Conservation (phyloP, 2,797 vertebrate species). For the Coccyzus lansbergi region DNA sequence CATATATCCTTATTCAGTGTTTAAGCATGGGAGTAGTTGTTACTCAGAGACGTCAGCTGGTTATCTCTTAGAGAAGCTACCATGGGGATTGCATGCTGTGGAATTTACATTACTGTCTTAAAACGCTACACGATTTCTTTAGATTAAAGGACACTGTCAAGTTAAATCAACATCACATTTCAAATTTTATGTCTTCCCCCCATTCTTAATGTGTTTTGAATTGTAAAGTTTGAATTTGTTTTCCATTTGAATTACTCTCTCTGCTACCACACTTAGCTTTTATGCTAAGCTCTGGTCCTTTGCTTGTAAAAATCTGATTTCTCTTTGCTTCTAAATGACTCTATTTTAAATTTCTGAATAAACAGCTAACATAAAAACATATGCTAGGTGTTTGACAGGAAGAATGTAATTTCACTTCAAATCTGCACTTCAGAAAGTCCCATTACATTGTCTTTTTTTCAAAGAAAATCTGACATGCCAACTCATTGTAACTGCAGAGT, state of each 20-base stretch:
- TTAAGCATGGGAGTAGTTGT: background rate
- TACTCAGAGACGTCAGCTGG: slow-evolving; percentile 8
- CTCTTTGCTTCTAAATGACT: background rate
- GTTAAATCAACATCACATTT: background rate
- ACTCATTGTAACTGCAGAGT: background rate
- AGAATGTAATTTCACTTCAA: background rate
- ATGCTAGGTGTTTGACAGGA: background rate
- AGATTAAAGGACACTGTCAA: background rate
- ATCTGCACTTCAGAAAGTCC: background rate
- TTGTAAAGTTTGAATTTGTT: background rate
- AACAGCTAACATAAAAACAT: background rate
- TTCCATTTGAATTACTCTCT: background rate
- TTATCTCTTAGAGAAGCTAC: background rate
- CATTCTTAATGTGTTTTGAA: background rate
- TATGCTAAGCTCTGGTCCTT: background rate
- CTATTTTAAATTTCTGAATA: background rate
- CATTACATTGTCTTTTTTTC: background rate
- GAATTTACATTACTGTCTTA: slow-evolving; percentile 1
- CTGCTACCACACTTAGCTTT: background rate
- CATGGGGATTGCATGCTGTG: background rate
- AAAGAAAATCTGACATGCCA: background rate
- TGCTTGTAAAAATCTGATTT: background rate
- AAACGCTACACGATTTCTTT: background rate
- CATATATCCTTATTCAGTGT: slow-evolving; percentile 8
- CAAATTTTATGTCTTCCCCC: background rate